These are phyloP conservation scores for Rhopalosiphum maidis DNA, from an alignment of 1,140 invertebrate species.

Conservation along the genomic window DNA sequence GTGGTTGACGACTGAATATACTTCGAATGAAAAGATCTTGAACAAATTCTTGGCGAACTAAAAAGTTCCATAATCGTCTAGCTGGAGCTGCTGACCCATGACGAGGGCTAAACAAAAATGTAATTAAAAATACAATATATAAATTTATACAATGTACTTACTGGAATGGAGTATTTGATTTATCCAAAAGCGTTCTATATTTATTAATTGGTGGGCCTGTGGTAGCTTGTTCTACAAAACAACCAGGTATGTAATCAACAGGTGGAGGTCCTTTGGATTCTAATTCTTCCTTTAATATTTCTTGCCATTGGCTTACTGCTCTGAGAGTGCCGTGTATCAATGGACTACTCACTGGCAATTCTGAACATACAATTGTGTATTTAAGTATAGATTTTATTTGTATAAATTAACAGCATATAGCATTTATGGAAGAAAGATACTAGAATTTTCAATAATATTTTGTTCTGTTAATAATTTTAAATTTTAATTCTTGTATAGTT, in stretches of 20 bases:
- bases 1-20: slow-evolving; percentile 82
- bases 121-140: neutral
- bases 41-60: slow-evolving; percentile 90
- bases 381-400: neutral
- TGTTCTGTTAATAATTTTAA: too few species aligned
- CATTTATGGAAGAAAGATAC: neutral
- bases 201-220: slow-evolving; percentile 87
- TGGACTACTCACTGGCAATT: slow-evolving; percentile 92
- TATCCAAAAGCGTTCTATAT: slow-evolving; percentile 89
- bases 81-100: slow-evolving; percentile 80
- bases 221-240: slow-evolving; percentile 75
- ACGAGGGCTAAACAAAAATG: slow-evolving; percentile 65
- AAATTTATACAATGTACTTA: slow-evolving; percentile 64
- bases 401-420: neutral
- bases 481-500: neutral
- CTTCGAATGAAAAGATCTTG: slow-evolving; percentile 96
- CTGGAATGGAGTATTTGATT: slow-evolving; percentile 94
- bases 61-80: slow-evolving; percentile 89
- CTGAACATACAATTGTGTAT: slow-evolving; percentile 64
- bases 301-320: slow-evolving; percentile 87
- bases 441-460: neutral
- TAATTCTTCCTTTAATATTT: slow-evolving; percentile 78
- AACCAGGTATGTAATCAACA: slow-evolving; percentile 82
- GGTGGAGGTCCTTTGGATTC: slow-evolving; percentile 77
- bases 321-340: slow-evolving; percentile 88